Evolutionary conservation across 2,113 vertebrate genomes (phyloP).

Genomic region (Lontra canadensis): DNA sequence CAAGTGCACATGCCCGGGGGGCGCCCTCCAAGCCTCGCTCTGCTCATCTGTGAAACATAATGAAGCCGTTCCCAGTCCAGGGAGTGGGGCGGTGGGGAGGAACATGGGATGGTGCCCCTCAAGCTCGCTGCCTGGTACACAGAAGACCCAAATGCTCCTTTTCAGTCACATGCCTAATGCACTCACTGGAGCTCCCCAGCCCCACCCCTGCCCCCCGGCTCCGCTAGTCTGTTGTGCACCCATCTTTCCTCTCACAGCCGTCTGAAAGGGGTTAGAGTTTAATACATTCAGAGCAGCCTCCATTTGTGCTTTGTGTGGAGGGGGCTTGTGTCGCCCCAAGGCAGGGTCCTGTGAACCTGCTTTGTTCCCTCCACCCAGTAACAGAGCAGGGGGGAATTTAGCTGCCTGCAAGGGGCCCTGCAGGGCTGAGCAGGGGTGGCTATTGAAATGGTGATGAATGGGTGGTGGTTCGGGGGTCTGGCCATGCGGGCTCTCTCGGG

Average conservation of each 20-base stretch:
- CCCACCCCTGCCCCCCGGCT: background rate
- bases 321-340: background rate
- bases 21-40: accelerated
- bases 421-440: background rate
- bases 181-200: background rate
- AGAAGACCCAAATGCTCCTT: background rate
- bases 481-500: background rate
- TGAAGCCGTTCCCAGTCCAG: background rate
- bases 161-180: background rate
- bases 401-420: conserved; percentile 20
- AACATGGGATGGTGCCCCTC: background rate
- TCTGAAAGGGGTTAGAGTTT: conserved; percentile 32
- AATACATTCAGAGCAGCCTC: conserved; percentile 19
- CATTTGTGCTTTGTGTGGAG: conserved; percentile 43
- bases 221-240: background rate
- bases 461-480: conserved; percentile 77
- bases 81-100: background rate
- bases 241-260: conserved; percentile 23
- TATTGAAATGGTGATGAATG: conserved; percentile 82
- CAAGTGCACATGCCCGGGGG: background rate
- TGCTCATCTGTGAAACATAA: background rate
- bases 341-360: conserved; percentile 42
- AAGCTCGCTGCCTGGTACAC: background rate
- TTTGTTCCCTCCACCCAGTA: conserved; percentile 56
- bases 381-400: background rate